Conservation (phyloP, 2,888 invertebrate species). For the Andrena bicolor region DNA sequence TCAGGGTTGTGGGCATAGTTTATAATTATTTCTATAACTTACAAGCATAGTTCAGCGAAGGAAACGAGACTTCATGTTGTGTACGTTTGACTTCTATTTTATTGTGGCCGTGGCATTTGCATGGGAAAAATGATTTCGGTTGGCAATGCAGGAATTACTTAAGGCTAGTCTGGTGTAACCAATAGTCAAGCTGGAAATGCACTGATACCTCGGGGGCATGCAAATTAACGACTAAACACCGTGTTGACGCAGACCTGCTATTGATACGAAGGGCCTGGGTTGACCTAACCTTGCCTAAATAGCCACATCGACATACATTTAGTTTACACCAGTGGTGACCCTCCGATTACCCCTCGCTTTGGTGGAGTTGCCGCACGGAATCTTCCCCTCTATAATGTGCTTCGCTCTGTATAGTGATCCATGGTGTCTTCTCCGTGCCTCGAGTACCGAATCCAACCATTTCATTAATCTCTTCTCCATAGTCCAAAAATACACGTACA, state of each 20-base stretch:
- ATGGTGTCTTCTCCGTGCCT: neutral
- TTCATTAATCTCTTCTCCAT: neutral
- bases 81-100: too few species aligned
- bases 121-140: conserved; percentile 3
- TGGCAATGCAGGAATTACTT: conserved; percentile 40
- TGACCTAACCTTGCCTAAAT: conserved; percentile 55
- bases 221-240: conserved; percentile 72
- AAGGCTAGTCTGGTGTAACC: conserved; percentile 53
- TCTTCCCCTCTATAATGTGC: conserved; percentile 16
- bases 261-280: conserved; percentile 61
- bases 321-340: conserved; percentile 50
- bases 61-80: too few species aligned
- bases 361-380: conserved; percentile 24
- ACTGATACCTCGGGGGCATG: conserved; percentile 64
- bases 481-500: neutral
- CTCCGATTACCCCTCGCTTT: conserved; percentile 47
- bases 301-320: conserved; percentile 50
- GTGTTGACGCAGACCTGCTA: conserved; percentile 62
- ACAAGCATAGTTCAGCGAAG: too few species aligned
- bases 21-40: too few species aligned
- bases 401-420: neutral
- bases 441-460: neutral
- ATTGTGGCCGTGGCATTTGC: too few species aligned
- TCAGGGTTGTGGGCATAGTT: too few species aligned
- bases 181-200: conserved; percentile 55